Base-by-base conservation (phyloP, 2,797 vertebrate species). In the Hypotaenidia philippensis region DNA sequence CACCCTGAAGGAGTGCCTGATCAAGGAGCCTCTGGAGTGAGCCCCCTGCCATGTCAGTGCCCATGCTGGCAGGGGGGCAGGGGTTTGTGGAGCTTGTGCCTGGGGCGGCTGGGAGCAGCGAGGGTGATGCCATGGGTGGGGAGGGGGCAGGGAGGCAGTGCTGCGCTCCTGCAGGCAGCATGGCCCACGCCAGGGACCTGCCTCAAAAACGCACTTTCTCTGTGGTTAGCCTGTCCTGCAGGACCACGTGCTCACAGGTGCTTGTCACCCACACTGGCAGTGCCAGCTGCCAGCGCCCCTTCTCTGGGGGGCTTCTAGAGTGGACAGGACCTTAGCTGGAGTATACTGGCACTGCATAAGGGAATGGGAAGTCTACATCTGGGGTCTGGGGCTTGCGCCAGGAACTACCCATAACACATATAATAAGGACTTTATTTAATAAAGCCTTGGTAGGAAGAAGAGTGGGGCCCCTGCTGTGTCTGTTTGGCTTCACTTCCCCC, bases 1-100 rank as follows among this genome's bases (percentile, higher is more conserved):
- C 10, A 98, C 98, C 53, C 94, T 99, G 56, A 99, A 98, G 95
- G 99, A 99, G 94, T 98, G 98, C 82, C 97, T 99, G 32, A 97
- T 99, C 87, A 99, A 98, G 95, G 98, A 99, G 93, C 94, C 97
- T n/a, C 97, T 99, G 92, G 98, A 98, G 60, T 98, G 95, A 98
- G 97, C 38, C 0, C 95, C 97, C 25, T 83, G 52, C 15, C 10
- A 31, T 6, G 4, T 19, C 4, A 2, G 8, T 10, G 16, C 38
- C 13, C 2, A 3, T 17, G 1, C 9, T 21, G 61, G 23, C 3
- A 7, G 41, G 53, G 88, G 27, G 36, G 41, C 52, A 75, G 32
- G n/a, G 21, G 25, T 19, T 38, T 8, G 9, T 5, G 49, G 22
- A 7, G 22, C n/a, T 59, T 1, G 1, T 0, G 3, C 18, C 61